A percentile compares a stretch with the other conserved stretches of the same genome.
These are phyloP conservation scores for Thalassaphorura encarpata DNA, from an alignment of 1,140 invertebrate genomes.

Conservation along the genomic window DNA sequence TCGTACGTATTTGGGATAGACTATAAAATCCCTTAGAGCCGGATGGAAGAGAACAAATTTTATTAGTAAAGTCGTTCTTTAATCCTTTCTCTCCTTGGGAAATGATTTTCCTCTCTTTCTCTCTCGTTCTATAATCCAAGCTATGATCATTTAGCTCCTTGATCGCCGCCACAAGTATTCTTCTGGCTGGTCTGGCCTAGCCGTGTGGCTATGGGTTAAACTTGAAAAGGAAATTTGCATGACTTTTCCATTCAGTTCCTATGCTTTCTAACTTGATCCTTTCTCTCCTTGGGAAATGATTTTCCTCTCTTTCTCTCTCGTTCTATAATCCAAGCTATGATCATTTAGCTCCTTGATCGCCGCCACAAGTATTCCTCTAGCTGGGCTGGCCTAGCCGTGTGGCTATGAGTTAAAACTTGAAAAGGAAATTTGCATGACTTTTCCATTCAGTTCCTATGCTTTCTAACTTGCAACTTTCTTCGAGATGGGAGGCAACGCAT, in stretches of 20 bases:
- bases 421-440: conserved; percentile 18
- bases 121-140: conserved; percentile 3
- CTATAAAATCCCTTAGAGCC: no score
- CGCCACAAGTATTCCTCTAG: no score
- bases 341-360: conserved; percentile 13
- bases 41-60: no score
- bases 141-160: conserved; percentile 16
- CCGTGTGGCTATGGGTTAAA: conserved; percentile 12
- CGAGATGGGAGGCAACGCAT: no score
- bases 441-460: not conserved
- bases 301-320: conserved; percentile 2
- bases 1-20: no score
- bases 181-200: no score
- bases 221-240: conserved; percentile 18
- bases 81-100: conserved; percentile 5
- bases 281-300: conserved; percentile 7
- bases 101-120: conserved; percentile 8
- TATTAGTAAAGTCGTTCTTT: no score
- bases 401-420: conserved; percentile 13
- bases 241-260: conserved; percentile 5
- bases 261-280: not conserved
- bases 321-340: conserved; percentile 8
- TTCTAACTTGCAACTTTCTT: not conserved
- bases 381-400: no score
- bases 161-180: conserved; percentile 9